These are phyloP conservation scores for Daboia siamensis DNA, from an alignment of 2,113 vertebrate species.

Conservation along the genomic window DNA sequence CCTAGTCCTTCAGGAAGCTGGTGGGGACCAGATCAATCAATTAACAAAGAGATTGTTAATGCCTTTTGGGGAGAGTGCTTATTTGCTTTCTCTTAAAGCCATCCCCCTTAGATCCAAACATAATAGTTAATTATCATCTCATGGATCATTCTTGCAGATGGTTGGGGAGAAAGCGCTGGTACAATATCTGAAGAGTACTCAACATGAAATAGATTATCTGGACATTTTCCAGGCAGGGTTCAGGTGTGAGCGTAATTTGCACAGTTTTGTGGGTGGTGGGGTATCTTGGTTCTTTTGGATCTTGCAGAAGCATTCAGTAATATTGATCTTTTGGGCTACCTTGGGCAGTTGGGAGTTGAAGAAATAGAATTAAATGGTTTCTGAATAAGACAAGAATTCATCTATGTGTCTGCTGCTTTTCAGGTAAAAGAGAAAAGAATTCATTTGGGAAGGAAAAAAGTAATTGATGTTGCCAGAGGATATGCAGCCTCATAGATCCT, in stretches of 20 bases:
- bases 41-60: not conserved
- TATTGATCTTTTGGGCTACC: not conserved
- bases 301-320: not conserved
- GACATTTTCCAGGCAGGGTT: not conserved
- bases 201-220: not conserved
- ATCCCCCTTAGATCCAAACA: not conserved
- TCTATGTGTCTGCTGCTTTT: not conserved
- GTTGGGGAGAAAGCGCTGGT: not conserved
- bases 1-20: not conserved
- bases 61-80: not conserved
- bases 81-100: not conserved
- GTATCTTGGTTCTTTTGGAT: not conserved
- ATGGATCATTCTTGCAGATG: not conserved
- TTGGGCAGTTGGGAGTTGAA: not conserved
- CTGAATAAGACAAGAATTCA: not conserved
- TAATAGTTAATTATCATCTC: not conserved
- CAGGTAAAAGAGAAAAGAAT: not conserved
- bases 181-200: not conserved
- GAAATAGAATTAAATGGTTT: not conserved
- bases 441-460: not conserved
- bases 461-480: not conserved
- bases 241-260: not conserved
- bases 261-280: not conserved
- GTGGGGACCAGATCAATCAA: not conserved
- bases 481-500: not conserved